Conservation (phyloP, 2,797 vertebrate genomes). For the Centropyge bicolor region DNA sequence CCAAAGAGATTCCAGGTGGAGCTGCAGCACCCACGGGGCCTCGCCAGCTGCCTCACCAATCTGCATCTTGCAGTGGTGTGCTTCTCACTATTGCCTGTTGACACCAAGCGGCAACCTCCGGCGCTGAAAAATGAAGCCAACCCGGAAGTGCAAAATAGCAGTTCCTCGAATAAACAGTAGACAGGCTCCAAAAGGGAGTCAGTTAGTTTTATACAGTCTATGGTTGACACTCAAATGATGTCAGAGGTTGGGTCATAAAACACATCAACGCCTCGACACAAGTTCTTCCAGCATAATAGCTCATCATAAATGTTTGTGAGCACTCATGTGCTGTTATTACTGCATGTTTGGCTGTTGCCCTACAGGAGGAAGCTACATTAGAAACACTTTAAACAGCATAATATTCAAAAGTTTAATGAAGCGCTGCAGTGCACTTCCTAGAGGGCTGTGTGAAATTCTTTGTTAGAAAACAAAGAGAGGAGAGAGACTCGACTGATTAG, state of each 20-base stretch:
- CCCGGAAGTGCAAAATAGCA: too few relatives aligned
- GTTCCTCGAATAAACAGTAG: too few relatives aligned
- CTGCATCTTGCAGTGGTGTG: slow-evolving; percentile 27
- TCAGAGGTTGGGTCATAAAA: slow-evolving; percentile 32
- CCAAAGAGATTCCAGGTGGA: slow-evolving; percentile 61
- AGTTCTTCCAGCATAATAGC: slow-evolving; percentile 24
- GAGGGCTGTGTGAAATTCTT: slow-evolving; percentile 50
- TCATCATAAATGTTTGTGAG: slow-evolving; percentile 34
- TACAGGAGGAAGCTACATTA: slow-evolving; percentile 19
- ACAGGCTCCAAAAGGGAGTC: too few relatives aligned
- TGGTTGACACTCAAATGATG: slow-evolving; percentile 26
- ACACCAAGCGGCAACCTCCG: too few relatives aligned
- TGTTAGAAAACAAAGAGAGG: slow-evolving; percentile 42
- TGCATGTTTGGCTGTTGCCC: slow-evolving; percentile 1
- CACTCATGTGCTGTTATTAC: slow-evolving; percentile 19
- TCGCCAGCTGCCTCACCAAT: slow-evolving; percentile 61
- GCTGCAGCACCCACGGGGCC: slow-evolving; percentile 34
- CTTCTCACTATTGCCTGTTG: slow-evolving; percentile 40
- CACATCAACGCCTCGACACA: neutral
- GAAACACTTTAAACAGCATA: slow-evolving; percentile 62
- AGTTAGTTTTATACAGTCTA: too few relatives aligned
- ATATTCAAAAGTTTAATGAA: slow-evolving; percentile 76
- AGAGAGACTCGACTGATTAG: slow-evolving; percentile 48
- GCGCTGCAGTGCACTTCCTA: slow-evolving; percentile 31
- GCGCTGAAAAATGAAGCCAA: too few relatives aligned